Conservation (phyloP, 2,113 vertebrate genomes). For the Salvator merianae region DNA sequence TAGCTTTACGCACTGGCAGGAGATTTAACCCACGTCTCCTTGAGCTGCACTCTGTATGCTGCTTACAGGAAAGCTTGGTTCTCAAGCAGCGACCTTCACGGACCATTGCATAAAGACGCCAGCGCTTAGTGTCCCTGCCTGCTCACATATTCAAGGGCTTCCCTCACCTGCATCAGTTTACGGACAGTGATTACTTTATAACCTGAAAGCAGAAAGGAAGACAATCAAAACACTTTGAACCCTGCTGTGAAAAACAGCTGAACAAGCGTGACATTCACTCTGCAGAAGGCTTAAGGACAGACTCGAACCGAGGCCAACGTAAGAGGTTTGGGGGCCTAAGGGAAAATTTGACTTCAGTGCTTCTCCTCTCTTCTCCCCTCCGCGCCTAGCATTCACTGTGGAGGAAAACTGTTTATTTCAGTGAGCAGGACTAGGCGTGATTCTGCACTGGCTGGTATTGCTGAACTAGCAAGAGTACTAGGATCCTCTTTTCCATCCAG, state of each 20-base stretch:
- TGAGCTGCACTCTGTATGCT: not conserved
- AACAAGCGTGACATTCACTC: not conserved
- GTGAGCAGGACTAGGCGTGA: too few species aligned
- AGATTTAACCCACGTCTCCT: not conserved
- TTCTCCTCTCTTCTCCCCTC: too few species aligned
- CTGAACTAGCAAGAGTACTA: too few species aligned
- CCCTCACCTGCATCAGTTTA: conserved; percentile 94
- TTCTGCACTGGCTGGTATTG: too few species aligned
- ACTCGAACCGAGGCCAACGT: too few species aligned
- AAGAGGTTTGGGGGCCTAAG: too few species aligned
- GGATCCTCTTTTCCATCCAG: too few species aligned
- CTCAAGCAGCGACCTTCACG: not conserved
- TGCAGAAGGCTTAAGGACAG: not conserved
- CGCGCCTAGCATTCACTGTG: too few species aligned
- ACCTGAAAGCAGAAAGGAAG: conserved; percentile 72
- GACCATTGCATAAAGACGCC: not conserved
- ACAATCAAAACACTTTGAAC: not conserved
- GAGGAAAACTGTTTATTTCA: too few species aligned
- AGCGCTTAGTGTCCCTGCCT: too few species aligned
- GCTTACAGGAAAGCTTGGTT: not conserved
- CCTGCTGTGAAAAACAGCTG: not conserved
- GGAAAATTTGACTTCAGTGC: too few species aligned
- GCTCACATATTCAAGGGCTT: not conserved
- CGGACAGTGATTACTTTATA: conserved; percentile 88
- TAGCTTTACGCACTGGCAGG: not conserved